Evolutionary conservation across 2,888 invertebrate genomes (phyloP).

Genomic region (Latheticus oryzae): DNA sequence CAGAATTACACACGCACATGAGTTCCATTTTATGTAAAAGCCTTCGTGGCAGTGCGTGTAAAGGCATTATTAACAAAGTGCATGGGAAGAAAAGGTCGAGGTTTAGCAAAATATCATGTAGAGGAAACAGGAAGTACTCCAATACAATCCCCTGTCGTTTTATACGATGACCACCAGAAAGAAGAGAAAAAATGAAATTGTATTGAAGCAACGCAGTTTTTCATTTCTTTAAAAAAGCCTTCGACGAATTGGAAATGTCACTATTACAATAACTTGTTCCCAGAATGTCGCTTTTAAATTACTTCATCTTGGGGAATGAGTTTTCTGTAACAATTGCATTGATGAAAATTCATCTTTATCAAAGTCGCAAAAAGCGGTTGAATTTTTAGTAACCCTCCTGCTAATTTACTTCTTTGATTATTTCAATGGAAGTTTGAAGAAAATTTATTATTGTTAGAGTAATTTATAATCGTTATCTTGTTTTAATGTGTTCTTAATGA

Average conservation of each 20-base stretch:
- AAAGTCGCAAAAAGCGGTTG: slow-evolving; percentile 17
- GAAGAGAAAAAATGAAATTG: slow-evolving; percentile 47
- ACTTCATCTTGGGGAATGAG: slow-evolving; percentile 36
- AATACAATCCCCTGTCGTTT: slow-evolving; percentile 43
- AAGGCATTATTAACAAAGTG: slow-evolving; percentile 40
- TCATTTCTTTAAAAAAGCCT: slow-evolving; percentile 47
- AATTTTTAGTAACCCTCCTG: neutral
- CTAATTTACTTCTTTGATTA: slow-evolving; percentile 6
- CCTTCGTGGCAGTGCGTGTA: slow-evolving; percentile 31
- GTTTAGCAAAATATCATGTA: slow-evolving; percentile 33
- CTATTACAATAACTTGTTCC: slow-evolving; percentile 33
- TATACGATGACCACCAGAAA: slow-evolving; percentile 48
- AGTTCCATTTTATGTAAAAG: slow-evolving; percentile 36
- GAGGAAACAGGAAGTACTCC: slow-evolving; percentile 35
- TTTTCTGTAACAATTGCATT: slow-evolving; percentile 23
- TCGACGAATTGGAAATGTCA: slow-evolving; percentile 40
- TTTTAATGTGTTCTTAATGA: slow-evolving; percentile 23
- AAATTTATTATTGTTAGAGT: slow-evolving; percentile 12
- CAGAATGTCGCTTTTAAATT: slow-evolving; percentile 31
- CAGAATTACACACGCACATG: slow-evolving; percentile 26
- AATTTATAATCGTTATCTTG: slow-evolving; percentile 29
- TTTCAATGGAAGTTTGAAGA: slow-evolving; percentile 7
- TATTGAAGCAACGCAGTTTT: slow-evolving; percentile 43
- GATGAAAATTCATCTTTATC: slow-evolving; percentile 22
- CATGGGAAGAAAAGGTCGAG: slow-evolving; percentile 24